Base-by-base conservation (phyloP, 2,888 invertebrate species). In the Melanostoma mellinum region DNA sequence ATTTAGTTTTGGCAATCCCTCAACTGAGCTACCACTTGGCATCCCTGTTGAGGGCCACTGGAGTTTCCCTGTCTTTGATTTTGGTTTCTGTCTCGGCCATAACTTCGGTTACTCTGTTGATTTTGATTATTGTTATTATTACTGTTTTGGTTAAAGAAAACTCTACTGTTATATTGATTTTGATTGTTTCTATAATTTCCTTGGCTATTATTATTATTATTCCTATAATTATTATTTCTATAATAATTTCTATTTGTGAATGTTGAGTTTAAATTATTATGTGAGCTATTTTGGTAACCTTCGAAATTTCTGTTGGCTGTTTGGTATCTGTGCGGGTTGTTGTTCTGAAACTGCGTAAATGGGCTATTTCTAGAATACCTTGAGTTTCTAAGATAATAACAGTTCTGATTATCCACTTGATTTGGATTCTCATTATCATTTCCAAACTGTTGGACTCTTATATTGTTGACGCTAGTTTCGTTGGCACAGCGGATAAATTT, bases 1-100 rank as follows among this genome's bases (percentile, higher is more conserved):
- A 9, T 63, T 63, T 50, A 63, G n/a, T 36, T 33, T 9, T 38
- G 20, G 9, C 50, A 63, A 50, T 63, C 50, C 63, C 50, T 50
- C 63, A 50, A 63, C 50, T 8, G 50, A 30, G 48, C 30, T 32
- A 63, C 48, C n/a, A 50, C 36, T 63, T 48, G 63, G 48, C 6
- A 2, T 36, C 50, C 50, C 50, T 50, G 50, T 63, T 63, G 42
- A 60, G 36, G 63, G 48, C 36, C 30, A 6, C 6, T 38, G 36
- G 1, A 63, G 50, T 50, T 63, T 58, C 6, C 71, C 46, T 4
- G 44, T 10, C 9, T 36, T 44, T 71, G 42, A 3, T 3, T 3
- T 52, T 67, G 1, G n/a, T 2, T 35, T 8, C 6, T 6, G n/a
- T 52, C 5, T 3, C 35, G 35, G 5, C 1, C 1, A 9, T 60